Evolutionary conservation across 1,140 invertebrate genomes (phyloP), one percentile per base, ranked within the genome.

Genomic region (Tribolium madens): DNA sequence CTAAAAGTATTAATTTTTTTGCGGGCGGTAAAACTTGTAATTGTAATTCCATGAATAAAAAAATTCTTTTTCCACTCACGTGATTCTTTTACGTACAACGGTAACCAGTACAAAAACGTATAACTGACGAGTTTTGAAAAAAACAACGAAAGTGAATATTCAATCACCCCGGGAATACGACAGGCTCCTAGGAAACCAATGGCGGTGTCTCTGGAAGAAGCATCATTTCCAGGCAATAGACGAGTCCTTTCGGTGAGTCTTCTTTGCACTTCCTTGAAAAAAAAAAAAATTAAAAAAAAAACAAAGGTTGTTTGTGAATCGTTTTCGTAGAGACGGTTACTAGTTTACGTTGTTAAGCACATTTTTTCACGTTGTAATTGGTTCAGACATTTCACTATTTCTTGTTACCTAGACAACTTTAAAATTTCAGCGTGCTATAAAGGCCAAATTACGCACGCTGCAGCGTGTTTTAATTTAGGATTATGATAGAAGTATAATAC

Each of bases 51-150:
- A 42, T 42, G 5, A n/a, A n/a, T 6, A 17, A 26, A 26, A 52
- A 68, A 46, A 75, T 17, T n/a, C 46, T 36, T 15, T 36, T 21
- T 31, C 52, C 15, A 90, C 91, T 93, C 85, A 97, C 96, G 95
- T 76, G 94, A 94, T 70, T 89, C 88, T 57, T 92, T 91, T 69
- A 99, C 96, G 81, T 98, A 99, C 10, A 93, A 86, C 52, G 97
- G 97, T 78, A 99, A 88, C 97, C 97, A 99, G 85, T 95, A 98
- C 7, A 99, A 90, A 87, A 99, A 99, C 73, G 97, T 98, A 84
- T 99, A 99, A 84, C 94, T 97, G 69, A 99, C 97, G 3, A 98
- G 89, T 87, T 99, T 99, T n/a, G 96, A 95, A 87, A 99, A 99
- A 86, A 99, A 98, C 31, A 99, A 88, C 36, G 95, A 96, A 1